Base-by-base conservation (phyloP, 2,888 invertebrate species). In the Calameuta pallipes region DNA sequence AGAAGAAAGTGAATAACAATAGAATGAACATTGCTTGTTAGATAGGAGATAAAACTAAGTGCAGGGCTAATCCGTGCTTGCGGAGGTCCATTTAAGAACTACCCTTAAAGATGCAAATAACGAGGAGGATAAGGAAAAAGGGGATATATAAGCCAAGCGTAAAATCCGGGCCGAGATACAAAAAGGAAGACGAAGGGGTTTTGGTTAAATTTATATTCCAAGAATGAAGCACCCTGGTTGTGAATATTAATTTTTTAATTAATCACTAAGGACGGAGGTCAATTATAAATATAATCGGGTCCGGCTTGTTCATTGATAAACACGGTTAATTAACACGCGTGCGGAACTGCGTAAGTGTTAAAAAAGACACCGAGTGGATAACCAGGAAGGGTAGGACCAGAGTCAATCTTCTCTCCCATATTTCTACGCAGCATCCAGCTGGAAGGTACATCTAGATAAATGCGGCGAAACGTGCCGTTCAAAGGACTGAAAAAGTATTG, bases 401-500 rank as follows among this genome's bases (percentile, higher is more conserved):
- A 86, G 85, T 85, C 86, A 83, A 87, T 89, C 86, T 84, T 81
- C 84, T 79, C 83, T 82, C 83, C 84, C 87, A 87, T 90, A 89
- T 88, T 89, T 89, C 86, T 87, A 82, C 79, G 82, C 82, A 81
- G 82, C 86, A 83, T 33, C 82, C 85, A 88, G 87, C 85, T 83
- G 83, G 84, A 89, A 86, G 90, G 88, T 87, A 90, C 89, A 90
- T 89, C 90, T 87, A 90, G 90, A 90, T 90, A 90, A 90, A 90
- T 89, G 89, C 88, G 89, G 85, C 87, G 87, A 85, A 89, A 90
- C 90, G 90, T 89, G 90, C 88, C 69, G 76, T 41, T 78, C 79
- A 31, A 71, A 33, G 79, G 78, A 73, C 79, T 76, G 85, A 73
- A 78, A 83, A 86, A 85, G 76, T 87, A 85, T 87, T 81, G 84